A percentile compares a stretch with the other conserved stretches of the same genome.
Evolutionary conservation across 2,888 invertebrate genomes (phyloP).

Genomic region (Yponomeuta cagnagella): DNA sequence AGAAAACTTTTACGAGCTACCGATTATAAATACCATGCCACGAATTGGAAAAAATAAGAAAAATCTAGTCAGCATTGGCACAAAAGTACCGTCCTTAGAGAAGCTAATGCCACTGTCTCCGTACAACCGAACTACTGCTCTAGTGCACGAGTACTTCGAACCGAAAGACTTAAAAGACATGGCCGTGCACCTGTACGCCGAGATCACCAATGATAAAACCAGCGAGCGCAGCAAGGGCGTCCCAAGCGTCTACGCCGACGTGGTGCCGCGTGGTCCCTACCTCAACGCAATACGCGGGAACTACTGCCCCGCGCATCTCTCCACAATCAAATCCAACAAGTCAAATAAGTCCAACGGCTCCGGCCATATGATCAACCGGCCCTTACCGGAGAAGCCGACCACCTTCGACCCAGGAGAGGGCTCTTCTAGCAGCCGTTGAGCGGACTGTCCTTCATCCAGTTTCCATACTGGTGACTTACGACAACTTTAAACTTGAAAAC

Average conservation of each 20-base stretch:
- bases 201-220: constrained; percentile 59
- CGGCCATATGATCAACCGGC: constrained; percentile 79
- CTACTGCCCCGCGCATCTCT: constrained; percentile 26
- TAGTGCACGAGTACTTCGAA: constrained; percentile 69
- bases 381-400: constrained; percentile 80
- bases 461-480: not conserved
- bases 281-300: constrained; percentile 77
- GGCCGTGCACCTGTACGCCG: constrained; percentile 78
- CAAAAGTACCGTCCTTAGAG: constrained; percentile 75
- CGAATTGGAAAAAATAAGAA: constrained; percentile 58
- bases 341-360: constrained; percentile 52
- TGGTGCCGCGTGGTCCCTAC: constrained; percentile 71
- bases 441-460: not conserved
- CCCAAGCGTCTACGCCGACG: constrained; percentile 16
- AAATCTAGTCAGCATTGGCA: constrained; percentile 73
- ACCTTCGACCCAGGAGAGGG: constrained; percentile 53
- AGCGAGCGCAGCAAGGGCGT: constrained; percentile 18
- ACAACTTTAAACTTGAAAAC: not conserved
- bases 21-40: constrained; percentile 63
- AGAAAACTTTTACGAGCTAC: constrained; percentile 80
- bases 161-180: constrained; percentile 54
- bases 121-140: constrained; percentile 57
- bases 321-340: constrained; percentile 46
- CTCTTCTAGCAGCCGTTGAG: constrained; percentile 27
- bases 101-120: constrained; percentile 70